Base-by-base conservation (phyloP, 2,888 invertebrate genomes). In the Hermaeophaga mercurialis region DNA sequence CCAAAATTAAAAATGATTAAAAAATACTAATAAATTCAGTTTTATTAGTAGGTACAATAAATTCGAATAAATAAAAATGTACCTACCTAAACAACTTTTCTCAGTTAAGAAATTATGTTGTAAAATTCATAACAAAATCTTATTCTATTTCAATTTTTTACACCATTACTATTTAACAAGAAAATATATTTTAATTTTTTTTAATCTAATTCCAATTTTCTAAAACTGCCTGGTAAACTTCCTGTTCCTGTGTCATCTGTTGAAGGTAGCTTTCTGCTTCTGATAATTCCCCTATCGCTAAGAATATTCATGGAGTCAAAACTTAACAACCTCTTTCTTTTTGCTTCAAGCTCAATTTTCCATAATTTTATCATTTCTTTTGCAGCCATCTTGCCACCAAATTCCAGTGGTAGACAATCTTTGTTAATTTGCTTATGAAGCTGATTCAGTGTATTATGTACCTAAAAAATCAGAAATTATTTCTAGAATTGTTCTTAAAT, bases 361-460 rank as follows among this genome's bases (percentile, higher is more conserved):
- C 89, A 90, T 65, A 82, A 78, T 44, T 81, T 80, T 9, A 90
- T 82, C 89, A 92, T 90, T 61, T 88, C 86, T 18, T 83, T 80
- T 72, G 85, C 78, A 6, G 88, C 84, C 67, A 90, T 83, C 3
- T 79, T 77, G 1, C 91, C 91, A 0, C 91, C 91, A 71, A 87
- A 85, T 66, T 85, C 85, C 18, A 82, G 80, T 0, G 92, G 91
- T 34, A 92, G 78, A 57, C 89, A 86, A 8, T 80, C 79, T 0
- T 79, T 68, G 64, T 87, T 85, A 1, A 90, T 74, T 44, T 79
- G 74, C 60, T 85, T 81, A 60, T 83, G 80, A 6, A 90, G 75
- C 7, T 85, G 83, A 45, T 83, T 81, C 3, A 84, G 66, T 52
- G 80, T 84, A 46, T 82, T 79, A 71, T 75, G 70, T n/a, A 73